These are phyloP conservation scores for Allygus modestus DNA, from an alignment of 2,888 invertebrate genomes.

Conservation along the genomic window DNA sequence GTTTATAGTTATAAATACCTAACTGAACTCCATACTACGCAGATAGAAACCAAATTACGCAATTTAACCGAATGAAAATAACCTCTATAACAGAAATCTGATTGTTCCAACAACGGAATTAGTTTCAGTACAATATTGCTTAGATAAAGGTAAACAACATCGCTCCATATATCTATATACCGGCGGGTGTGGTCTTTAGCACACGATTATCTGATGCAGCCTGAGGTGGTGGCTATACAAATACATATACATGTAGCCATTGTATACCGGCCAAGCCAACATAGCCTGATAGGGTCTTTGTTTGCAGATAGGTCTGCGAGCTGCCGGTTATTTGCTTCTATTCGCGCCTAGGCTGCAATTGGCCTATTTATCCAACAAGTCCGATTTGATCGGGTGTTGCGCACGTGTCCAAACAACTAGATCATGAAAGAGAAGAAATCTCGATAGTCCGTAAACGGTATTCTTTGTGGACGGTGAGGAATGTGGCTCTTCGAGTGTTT, in stretches of 20 bases:
- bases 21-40: too few relatives aligned
- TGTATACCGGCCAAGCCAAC: neutral
- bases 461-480: neutral
- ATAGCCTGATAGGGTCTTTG: neutral
- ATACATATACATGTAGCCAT: slow-evolving; percentile 16
- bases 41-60: too few relatives aligned
- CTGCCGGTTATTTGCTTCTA: neutral
- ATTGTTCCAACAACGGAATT: neutral
- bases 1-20: too few relatives aligned
- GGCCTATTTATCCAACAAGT: neutral
- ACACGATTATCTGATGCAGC: neutral
- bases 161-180: neutral
- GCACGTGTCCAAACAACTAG: neutral
- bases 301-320: neutral
- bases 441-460: neutral
- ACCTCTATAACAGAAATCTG: too few relatives aligned
- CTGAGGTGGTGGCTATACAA: neutral
- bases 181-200: neutral
- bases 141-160: neutral
- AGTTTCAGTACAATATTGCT: neutral
- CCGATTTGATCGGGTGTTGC: neutral
- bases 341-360: slow-evolving; percentile 8
- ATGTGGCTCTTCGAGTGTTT: neutral
- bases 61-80: too few relatives aligned
- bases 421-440: too few relatives aligned